Conservation (phyloP, 2,888 invertebrate species). For the Selenia dentaria region DNA sequence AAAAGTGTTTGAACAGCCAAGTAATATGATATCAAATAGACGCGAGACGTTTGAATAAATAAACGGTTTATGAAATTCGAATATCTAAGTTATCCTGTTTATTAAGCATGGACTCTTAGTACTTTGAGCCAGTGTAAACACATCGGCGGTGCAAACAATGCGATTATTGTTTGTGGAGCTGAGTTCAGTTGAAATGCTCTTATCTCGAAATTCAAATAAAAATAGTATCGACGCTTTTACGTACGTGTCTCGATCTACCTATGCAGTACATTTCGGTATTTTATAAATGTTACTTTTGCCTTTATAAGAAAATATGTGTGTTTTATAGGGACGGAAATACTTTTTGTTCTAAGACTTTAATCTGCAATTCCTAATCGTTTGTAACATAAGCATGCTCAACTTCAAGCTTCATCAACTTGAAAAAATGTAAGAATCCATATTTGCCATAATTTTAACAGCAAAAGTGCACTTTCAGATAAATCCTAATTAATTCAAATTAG, state of each 20-base stretch:
- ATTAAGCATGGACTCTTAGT: conserved; percentile 24
- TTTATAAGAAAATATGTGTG: too few species aligned
- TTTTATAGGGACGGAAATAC: too few species aligned
- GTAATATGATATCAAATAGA: conserved; percentile 74
- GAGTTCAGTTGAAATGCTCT: conserved; percentile 44
- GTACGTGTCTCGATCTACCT: conserved; percentile 25
- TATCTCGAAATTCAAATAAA: conserved; percentile 41
- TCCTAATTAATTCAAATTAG: too few species aligned
- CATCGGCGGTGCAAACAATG: conserved; percentile 44
- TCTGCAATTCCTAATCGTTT: too few species aligned
- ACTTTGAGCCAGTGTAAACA: conserved; percentile 39
- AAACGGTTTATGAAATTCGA: conserved; percentile 46
- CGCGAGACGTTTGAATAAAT: conserved; percentile 68
- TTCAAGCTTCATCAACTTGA: too few species aligned
- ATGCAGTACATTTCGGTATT: too few species aligned
- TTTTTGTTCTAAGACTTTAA: too few species aligned
- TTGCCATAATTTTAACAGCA: too few species aligned
- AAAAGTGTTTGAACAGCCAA: conserved; percentile 73
- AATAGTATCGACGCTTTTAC: conserved; percentile 42
- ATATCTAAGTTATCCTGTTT: conserved; percentile 38
- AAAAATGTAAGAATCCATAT: too few species aligned
- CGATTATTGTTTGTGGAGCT: conserved; percentile 43
- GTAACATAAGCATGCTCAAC: too few species aligned
- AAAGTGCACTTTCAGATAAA: too few species aligned
- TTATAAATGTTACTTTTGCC: too few species aligned